Evolutionary conservation across 2,888 invertebrate genomes (phyloP).

Genomic region (Asteroscopus sphinx): DNA sequence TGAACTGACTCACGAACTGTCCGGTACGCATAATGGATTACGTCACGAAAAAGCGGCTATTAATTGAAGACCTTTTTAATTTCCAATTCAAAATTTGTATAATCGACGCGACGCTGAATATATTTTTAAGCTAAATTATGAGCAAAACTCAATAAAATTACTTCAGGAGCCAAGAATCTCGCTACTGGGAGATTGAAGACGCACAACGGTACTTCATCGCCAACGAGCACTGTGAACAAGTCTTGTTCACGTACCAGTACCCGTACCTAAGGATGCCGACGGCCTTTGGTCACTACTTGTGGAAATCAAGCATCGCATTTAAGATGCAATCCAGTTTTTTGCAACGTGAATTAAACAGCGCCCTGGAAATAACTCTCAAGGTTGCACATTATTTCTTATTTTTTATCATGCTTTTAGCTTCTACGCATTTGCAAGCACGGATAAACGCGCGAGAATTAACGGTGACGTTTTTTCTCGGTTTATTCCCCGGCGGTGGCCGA

Average conservation of each 20-base stretch:
- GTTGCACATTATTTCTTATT: slow-evolving; percentile 48
- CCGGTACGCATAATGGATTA: too few species aligned
- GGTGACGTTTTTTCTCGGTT: too few species aligned
- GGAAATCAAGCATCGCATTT: slow-evolving; percentile 73
- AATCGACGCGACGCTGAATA: too few species aligned
- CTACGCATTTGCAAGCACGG: background rate
- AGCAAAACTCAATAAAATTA: too few species aligned
- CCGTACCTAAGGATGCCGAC: slow-evolving; percentile 76
- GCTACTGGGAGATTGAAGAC: slow-evolving; percentile 80
- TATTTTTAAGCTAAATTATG: too few species aligned
- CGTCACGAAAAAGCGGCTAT: too few species aligned
- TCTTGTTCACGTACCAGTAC: slow-evolving; percentile 79
- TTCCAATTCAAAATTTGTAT: too few species aligned
- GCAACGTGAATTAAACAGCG: slow-evolving; percentile 69
- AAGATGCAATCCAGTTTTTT: slow-evolving; percentile 70
- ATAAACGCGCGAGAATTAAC: too few species aligned
- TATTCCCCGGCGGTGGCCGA: too few species aligned
- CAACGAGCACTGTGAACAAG: slow-evolving; percentile 77
- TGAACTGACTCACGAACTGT: too few species aligned
- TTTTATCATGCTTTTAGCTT: background rate
- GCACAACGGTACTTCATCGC: slow-evolving; percentile 78
- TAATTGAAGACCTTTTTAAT: too few species aligned
- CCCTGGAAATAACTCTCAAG: slow-evolving; percentile 76
- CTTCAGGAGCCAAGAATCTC: slow-evolving; percentile 71
- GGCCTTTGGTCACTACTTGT: slow-evolving; percentile 69